These are phyloP conservation scores for Aldabrachelys gigantea DNA, from an alignment of 2,113 vertebrate species.

Conservation along the genomic window DNA sequence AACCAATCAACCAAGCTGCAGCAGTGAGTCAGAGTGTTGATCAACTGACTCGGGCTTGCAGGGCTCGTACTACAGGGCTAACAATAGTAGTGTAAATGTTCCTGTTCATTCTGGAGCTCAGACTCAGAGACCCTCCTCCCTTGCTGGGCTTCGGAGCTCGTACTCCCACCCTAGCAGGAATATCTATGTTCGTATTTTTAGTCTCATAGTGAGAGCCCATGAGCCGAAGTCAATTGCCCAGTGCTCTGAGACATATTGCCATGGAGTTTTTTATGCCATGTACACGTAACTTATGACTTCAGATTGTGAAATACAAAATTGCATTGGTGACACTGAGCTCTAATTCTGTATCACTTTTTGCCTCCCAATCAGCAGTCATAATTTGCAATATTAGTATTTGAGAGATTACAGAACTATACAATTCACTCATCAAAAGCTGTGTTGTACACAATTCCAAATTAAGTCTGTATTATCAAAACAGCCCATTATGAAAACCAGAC, in stretches of 20 bases:
- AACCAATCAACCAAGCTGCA: neutral
- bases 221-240: neutral
- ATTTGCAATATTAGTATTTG: neutral
- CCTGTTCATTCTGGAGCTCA: neutral
- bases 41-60: neutral
- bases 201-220: neutral
- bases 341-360: neutral
- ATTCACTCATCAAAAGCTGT: neutral
- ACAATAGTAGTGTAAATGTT: neutral
- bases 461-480: neutral
- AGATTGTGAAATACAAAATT: neutral
- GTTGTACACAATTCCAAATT: neutral
- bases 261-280: neutral
- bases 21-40: neutral
- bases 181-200: neutral
- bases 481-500: neutral
- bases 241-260: neutral
- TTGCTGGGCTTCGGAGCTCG: neutral
- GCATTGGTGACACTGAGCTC: neutral
- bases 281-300: neutral
- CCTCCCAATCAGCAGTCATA: neutral
- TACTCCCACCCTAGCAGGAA: neutral
- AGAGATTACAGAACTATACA: neutral
- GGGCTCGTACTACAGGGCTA: neutral
- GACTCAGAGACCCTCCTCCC: neutral